Conservation (phyloP, 2,888 invertebrate genomes). For the Crossocerus cetratus region DNA sequence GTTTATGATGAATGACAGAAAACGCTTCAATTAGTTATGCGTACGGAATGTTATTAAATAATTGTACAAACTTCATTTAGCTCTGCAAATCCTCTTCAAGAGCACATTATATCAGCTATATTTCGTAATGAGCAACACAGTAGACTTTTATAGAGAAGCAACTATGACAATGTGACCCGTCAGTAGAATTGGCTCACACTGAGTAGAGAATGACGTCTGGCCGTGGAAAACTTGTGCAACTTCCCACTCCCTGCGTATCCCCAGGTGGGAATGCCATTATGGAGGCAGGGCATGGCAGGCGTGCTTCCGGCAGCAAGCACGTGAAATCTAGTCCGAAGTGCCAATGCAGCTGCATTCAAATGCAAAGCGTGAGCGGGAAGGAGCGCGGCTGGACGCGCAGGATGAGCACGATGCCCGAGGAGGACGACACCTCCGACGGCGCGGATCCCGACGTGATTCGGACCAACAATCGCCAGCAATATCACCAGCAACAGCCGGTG, state of each 20-base stretch:
- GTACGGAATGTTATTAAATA: no score
- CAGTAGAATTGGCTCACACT: no score
- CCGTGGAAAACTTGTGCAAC: no score
- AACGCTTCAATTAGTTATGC: no score
- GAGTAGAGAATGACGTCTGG: no score
- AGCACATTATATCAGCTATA: no score
- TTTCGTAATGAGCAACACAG: no score
- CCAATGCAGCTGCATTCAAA: slow-evolving; percentile 40
- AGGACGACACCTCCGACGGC: slow-evolving; percentile 69
- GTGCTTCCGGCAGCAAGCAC: slow-evolving; percentile 34
- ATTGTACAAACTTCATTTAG: no score
- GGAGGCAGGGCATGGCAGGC: slow-evolving; percentile 4
- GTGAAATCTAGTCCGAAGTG: slow-evolving; percentile 14
- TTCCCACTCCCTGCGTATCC: not conserved
- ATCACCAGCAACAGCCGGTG: slow-evolving; percentile 23
- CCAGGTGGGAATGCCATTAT: not conserved
- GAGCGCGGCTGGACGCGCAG: slow-evolving; percentile 63
- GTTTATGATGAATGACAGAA: no score
- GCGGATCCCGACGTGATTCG: slow-evolving; percentile 60
- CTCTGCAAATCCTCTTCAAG: no score
- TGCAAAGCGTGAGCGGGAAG: slow-evolving; percentile 56
- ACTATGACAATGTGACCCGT: no score
- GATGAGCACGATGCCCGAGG: slow-evolving; percentile 74
- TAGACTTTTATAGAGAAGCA: no score
- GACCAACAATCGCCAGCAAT: slow-evolving; percentile 47